Evolutionary conservation across 2,888 invertebrate species (phyloP).

Genomic region (Drosophila multiciliata): DNA sequence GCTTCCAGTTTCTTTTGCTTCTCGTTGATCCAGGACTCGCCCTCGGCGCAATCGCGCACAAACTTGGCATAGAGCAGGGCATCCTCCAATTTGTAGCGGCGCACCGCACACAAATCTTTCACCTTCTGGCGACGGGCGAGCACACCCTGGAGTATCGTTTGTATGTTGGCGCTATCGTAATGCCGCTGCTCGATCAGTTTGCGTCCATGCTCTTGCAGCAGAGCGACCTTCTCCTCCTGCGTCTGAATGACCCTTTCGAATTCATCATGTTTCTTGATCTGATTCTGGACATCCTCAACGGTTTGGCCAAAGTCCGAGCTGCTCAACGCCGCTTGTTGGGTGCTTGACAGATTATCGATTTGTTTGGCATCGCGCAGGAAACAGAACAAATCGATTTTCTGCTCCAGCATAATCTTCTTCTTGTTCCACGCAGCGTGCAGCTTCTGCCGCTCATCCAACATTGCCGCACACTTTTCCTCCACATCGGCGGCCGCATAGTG

Average conservation of each 20-base stretch:
- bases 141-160: constrained; percentile 90
- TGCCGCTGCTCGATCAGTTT: constrained; percentile 95
- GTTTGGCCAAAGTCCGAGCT: constrained; percentile 91
- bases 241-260: constrained; percentile 96
- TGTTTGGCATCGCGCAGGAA: constrained; percentile 97
- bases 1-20: constrained; percentile 94
- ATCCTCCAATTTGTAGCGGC: constrained; percentile 90
- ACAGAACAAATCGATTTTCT: constrained; percentile 96
- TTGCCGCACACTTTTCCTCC: constrained; percentile 90
- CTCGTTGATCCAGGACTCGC: constrained; percentile 96
- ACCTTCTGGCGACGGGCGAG: constrained; percentile 89
- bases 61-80: constrained; percentile 95
- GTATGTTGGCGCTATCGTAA: constrained; percentile 93
- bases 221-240: constrained; percentile 93
- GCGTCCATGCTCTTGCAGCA: constrained; percentile 93
- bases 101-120: constrained; percentile 88
- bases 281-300: constrained; percentile 95
- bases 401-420: constrained; percentile 94
- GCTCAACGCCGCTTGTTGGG: constrained; percentile 92
- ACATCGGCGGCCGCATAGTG: constrained; percentile 94
- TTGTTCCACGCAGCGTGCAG: constrained; percentile 94
- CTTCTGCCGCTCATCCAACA: constrained; percentile 91
- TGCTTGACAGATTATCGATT: constrained; percentile 93
- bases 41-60: constrained; percentile 95
- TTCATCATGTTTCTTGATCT: constrained; percentile 96